A percentile compares a stretch with the other conserved stretches of the same genome.
Evolutionary conservation across 2,797 vertebrate genomes (phyloP).

Genomic region (Sphenopsis melanotis): DNA sequence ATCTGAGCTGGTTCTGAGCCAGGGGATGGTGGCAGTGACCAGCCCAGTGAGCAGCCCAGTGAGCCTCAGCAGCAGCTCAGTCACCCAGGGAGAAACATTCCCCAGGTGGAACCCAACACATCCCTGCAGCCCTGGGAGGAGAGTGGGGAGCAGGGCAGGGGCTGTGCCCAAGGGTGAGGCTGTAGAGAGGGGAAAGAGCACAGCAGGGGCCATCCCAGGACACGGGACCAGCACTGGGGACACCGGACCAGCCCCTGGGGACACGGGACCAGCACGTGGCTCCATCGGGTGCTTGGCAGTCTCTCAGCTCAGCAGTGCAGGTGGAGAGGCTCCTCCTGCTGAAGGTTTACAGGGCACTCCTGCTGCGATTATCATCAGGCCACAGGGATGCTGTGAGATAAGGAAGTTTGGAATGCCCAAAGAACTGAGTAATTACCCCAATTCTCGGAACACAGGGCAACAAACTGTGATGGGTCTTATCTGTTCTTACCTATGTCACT

Average conservation of each 20-base stretch:
- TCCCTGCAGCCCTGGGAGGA: neutral
- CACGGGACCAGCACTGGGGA: no score
- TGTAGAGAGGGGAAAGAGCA: rapidly evolving
- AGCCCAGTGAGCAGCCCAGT: neutral
- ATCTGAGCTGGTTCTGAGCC: neutral
- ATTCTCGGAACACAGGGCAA: neutral
- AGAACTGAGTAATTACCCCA: neutral
- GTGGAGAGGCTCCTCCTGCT: neutral
- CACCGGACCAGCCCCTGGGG: neutral
- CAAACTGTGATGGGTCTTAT: neutral
- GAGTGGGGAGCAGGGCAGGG: neutral
- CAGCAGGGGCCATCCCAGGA: neutral
- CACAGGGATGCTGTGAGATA: neutral
- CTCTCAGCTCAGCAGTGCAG: neutral
- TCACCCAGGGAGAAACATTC: neutral
- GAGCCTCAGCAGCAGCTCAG: neutral
- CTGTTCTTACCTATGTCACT: rapidly evolving
- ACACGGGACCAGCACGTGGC: neutral
- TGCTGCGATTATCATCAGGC: neutral
- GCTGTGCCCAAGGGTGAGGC: neutral
- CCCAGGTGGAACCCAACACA: neutral
- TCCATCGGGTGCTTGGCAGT: rapidly evolving
- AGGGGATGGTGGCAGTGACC: neutral
- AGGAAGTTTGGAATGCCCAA: neutral
- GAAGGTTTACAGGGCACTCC: neutral